phyloP scores from a whole-genome alignment of 92 coral and sea anemone species.

The Umimayanthus chanpuru region DNA sequence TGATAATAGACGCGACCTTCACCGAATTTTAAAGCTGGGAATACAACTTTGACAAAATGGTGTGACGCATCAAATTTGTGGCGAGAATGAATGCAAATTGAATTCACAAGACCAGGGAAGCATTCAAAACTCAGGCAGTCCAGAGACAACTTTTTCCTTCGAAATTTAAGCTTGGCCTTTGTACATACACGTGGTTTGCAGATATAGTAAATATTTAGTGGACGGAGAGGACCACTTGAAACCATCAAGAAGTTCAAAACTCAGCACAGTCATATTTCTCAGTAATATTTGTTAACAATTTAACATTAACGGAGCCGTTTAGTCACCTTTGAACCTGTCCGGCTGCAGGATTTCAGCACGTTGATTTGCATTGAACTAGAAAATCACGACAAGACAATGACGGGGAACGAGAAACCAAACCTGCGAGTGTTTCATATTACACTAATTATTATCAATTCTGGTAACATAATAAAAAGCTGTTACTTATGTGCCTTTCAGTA shows the following conservation, averaged over 20 bases:
- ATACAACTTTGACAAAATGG: neutral
- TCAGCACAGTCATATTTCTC: neutral
- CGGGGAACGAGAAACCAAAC: neutral
- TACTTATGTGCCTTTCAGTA: slow-evolving; percentile 1
- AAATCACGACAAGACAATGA: neutral
- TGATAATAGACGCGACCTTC: neutral
- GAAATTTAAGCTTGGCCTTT: neutral
- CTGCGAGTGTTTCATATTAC: slow-evolving; percentile 6
- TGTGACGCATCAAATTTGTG: neutral
- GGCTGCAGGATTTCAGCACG: neutral
- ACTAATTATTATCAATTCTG: slow-evolving; percentile 20
- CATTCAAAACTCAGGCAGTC: neutral
- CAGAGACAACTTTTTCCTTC: neutral
- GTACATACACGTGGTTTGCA: neutral
- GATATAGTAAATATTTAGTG: neutral
- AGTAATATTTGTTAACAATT: slow-evolving; percentile 1
- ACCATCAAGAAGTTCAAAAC: neutral
- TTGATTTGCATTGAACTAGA: neutral
- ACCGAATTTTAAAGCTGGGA: neutral
- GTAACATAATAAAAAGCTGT: slow-evolving; percentile 12
- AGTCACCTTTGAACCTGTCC: slow-evolving; percentile 16
- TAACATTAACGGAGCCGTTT: neutral
- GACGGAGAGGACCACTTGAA: neutral
- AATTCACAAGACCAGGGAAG: neutral
- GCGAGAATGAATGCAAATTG: neutral